Evolutionary conservation across 2,888 invertebrate genomes (phyloP).

Genomic region (Ditula angustiorana): DNA sequence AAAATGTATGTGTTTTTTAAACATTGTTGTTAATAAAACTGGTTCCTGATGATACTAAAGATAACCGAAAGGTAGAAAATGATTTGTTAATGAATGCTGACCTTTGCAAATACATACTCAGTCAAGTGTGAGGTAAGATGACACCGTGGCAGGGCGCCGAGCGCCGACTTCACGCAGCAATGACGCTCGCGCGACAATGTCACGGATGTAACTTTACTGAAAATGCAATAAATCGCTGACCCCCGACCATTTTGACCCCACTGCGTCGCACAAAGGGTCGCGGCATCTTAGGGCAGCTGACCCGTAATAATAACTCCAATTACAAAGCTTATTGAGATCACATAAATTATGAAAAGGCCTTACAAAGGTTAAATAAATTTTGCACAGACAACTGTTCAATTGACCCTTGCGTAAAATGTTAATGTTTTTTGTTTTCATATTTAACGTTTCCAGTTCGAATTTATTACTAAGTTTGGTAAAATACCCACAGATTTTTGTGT

Average conservation of each 20-base stretch:
- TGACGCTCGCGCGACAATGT: too few species aligned
- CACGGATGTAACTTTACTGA: constrained; percentile 67
- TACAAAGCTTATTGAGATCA: constrained; percentile 77
- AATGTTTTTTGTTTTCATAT: background rate
- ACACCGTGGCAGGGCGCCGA: background rate
- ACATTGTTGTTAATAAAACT: too few species aligned
- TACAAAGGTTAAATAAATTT: constrained; percentile 49
- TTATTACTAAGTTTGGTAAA: too few species aligned
- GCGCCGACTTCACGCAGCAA: constrained; percentile 40
- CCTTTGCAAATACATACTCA: too few species aligned
- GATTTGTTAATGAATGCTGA: too few species aligned
- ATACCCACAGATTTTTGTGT: too few species aligned
- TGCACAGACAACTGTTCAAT: constrained; percentile 45
- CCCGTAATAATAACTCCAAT: constrained; percentile 78
- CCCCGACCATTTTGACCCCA: constrained; percentile 81
- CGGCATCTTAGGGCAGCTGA: constrained; percentile 76
- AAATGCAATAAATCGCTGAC: constrained; percentile 76
- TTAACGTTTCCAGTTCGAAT: too few species aligned
- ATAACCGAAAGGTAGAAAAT: too few species aligned
- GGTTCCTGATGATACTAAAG: too few species aligned
- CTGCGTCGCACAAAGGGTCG: constrained; percentile 58
- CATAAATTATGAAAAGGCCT: constrained; percentile 68
- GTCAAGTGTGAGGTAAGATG: too few species aligned
- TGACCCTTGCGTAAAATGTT: constrained; percentile 17
- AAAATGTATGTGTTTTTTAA: too few species aligned